Evolutionary conservation across 1,140 invertebrate genomes (phyloP).

Genomic region (Ips typographus): DNA sequence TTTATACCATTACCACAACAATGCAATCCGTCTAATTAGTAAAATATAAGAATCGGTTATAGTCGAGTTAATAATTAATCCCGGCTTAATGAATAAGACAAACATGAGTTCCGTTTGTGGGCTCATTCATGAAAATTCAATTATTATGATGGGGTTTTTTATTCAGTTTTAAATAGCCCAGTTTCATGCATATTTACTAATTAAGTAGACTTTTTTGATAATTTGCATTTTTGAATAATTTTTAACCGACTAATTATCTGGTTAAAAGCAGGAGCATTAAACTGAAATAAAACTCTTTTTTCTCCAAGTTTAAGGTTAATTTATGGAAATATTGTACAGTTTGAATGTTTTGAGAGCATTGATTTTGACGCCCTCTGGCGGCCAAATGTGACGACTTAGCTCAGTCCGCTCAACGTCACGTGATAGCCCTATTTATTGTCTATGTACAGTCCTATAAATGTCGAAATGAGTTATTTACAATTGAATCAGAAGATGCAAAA

Average conservation of each 20-base stretch:
- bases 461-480: no score
- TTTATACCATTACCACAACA: background rate
- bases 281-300: no score
- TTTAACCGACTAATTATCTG: background rate
- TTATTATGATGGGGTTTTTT: conserved; percentile 19
- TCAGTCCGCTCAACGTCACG: no score
- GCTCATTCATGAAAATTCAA: conserved; percentile 29
- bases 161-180: conserved; percentile 19
- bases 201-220: conserved; percentile 18
- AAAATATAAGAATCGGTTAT: conserved; percentile 18
- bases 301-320: no score
- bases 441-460: no score
- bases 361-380: no score
- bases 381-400: no score
- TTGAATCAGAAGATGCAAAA: no score
- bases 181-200: conserved; percentile 30
- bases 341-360: no score
- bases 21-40: conserved; percentile 7
- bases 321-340: no score
- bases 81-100: conserved; percentile 11
- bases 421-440: no score
- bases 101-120: conserved; percentile 13
- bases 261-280: background rate
- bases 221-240: conserved; percentile 25
- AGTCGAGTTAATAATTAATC: conserved; percentile 19